phyloP scores from a whole-genome alignment of 2,888 invertebrate genomes.

The Eristalinus aeneus region DNA sequence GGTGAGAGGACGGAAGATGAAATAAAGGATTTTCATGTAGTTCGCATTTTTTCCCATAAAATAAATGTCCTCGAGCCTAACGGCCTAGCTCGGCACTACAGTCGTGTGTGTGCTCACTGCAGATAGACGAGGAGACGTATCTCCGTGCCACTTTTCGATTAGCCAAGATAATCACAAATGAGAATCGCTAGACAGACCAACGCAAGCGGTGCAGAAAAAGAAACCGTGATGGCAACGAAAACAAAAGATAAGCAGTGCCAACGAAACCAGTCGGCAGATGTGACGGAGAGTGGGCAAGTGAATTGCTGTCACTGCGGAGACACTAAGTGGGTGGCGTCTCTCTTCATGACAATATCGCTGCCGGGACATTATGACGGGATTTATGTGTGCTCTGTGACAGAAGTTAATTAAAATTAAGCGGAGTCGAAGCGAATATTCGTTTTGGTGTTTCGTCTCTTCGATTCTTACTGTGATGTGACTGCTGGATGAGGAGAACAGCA shows the following conservation, averaged over 20 bases:
- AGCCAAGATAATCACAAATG: constrained; percentile 43
- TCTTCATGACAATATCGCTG: constrained; percentile 12
- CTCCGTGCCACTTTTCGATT: constrained; percentile 25
- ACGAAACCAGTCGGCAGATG: background rate
- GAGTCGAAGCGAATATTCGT: constrained; percentile 40
- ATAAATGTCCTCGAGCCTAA: constrained; percentile 28
- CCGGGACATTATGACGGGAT: constrained; percentile 37
- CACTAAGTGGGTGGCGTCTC: constrained; percentile 7
- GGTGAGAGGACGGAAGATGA: background rate
- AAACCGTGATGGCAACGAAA: constrained; percentile 1
- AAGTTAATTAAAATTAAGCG: constrained; percentile 48
- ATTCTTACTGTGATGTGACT: too few relatives aligned
- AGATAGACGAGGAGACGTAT: background rate
- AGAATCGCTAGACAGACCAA: constrained; percentile 2
- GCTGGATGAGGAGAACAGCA: too few relatives aligned
- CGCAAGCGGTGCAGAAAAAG: background rate
- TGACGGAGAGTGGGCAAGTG: background rate
- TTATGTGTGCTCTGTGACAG: constrained; percentile 43
- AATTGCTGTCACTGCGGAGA: background rate
- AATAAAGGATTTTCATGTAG: constrained; percentile 40
- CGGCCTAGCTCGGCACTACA: background rate
- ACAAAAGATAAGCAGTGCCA: constrained; percentile 4
- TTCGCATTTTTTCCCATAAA: constrained; percentile 50
- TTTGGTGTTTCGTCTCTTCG: background rate
- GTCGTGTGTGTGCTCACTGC: background rate